Conservation (phyloP, 37 sponge, comb jelly and placozoan species). For the Beroe forskalii region DNA sequence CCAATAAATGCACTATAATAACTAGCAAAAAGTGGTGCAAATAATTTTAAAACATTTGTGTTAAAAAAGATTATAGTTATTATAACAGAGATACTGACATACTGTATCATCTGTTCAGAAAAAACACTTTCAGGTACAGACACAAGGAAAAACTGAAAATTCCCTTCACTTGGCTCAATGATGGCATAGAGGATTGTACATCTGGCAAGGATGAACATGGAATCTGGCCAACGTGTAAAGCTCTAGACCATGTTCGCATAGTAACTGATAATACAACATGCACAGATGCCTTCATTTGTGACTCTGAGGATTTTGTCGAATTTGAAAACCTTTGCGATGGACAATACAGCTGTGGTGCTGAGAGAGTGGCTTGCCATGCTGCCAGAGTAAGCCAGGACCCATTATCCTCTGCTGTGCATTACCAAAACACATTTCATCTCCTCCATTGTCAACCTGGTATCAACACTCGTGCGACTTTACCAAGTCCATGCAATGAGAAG, state of each 20-base stretch:
- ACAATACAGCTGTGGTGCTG: neutral
- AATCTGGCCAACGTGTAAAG: neutral
- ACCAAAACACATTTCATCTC: neutral
- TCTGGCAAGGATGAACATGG: neutral
- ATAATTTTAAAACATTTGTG: too few relatives aligned
- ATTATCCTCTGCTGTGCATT: neutral
- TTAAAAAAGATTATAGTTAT: too few relatives aligned
- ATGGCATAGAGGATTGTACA: neutral
- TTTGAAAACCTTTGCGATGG: neutral
- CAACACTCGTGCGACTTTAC: neutral
- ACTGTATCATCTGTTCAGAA: neutral
- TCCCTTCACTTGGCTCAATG: neutral
- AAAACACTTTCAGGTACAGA: neutral
- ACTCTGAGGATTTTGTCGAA: neutral
- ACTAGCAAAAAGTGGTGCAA: too few relatives aligned
- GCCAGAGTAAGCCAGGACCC: neutral
- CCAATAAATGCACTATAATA: too few relatives aligned
- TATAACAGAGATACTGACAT: neutral
- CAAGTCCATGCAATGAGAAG: neutral
- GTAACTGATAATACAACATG: neutral
- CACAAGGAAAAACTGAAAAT: neutral
- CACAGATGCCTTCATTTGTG: neutral
- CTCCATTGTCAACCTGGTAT: neutral
- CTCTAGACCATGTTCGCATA: neutral
- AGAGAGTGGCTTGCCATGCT: neutral